Evolutionary conservation across 2,113 vertebrate genomes (phyloP).

Genomic region (Pterophyllum scalare): DNA sequence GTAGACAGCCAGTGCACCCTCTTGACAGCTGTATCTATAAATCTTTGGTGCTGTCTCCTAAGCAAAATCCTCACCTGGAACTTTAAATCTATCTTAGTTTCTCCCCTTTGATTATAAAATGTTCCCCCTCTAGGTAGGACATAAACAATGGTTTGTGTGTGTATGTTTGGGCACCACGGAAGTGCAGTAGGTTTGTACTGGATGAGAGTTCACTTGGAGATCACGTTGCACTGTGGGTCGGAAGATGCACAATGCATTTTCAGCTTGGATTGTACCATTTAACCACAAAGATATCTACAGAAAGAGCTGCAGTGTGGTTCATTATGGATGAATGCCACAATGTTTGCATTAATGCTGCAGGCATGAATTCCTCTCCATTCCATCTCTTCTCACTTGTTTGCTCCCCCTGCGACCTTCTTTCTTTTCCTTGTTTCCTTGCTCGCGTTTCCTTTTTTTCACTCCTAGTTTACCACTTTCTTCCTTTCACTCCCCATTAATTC

Average conservation of each 20-base stretch:
- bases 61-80: not conserved
- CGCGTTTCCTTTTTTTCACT: not conserved
- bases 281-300: not conserved
- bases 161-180: not conserved
- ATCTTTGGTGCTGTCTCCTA: not conserved
- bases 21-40: slow-evolving; percentile 38
- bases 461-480: not conserved
- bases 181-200: not conserved
- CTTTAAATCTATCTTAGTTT: slow-evolving; percentile 1
- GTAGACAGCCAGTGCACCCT: slow-evolving; percentile 23
- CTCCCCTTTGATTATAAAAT: not conserved
- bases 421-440: not conserved
- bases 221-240: not conserved
- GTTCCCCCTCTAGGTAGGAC: not conserved
- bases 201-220: not conserved
- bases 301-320: not conserved
- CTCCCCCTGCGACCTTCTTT: not conserved
- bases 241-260: not conserved
- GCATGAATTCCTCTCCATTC: not conserved
- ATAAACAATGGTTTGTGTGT: not conserved
- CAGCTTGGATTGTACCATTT: not conserved
- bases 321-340: not conserved
- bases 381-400: not conserved
- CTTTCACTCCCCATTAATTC: not conserved
- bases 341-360: slow-evolving; percentile 4